phyloP scores from a whole-genome alignment of 2,113 vertebrate genomes.

The Sus scrofa region DNA sequence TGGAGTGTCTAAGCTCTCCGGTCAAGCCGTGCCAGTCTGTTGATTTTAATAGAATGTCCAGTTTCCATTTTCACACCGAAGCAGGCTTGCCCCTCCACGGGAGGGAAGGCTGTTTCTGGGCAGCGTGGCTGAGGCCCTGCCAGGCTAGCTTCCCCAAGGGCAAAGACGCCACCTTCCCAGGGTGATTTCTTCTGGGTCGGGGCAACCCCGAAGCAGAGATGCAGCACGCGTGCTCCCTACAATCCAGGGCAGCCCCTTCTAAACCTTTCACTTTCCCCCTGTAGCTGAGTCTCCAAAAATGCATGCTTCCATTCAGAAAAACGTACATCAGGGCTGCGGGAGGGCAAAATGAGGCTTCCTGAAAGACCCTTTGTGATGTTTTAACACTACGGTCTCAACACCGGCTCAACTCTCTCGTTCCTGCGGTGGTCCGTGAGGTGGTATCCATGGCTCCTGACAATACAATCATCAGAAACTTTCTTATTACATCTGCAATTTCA shows the following conservation, averaged over 20 bases:
- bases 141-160: background rate
- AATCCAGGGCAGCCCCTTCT: background rate
- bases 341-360: slow-evolving; percentile 65
- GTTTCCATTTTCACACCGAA: slow-evolving; percentile 41
- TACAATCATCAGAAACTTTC: slow-evolving; percentile 76
- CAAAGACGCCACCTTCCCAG: background rate
- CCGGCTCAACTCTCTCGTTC: background rate
- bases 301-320: slow-evolving; percentile 37
- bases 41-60: slow-evolving; percentile 50
- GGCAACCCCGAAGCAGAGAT: background rate
- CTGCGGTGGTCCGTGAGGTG: background rate
- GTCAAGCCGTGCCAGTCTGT: background rate
- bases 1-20: background rate
- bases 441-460: slow-evolving; percentile 66
- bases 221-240: background rate
- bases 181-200: rapidly evolving
- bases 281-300: background rate
- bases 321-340: slow-evolving; percentile 53
- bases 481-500: slow-evolving; percentile 84
- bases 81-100: background rate
- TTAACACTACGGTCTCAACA: slow-evolving; percentile 60
- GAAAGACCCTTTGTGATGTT: slow-evolving; percentile 72
- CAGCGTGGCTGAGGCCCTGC: background rate
- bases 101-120: slow-evolving; percentile 15
- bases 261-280: background rate